Base-by-base conservation (phyloP, 2,888 invertebrate species). In the Pristionchus entomophagus region DNA sequence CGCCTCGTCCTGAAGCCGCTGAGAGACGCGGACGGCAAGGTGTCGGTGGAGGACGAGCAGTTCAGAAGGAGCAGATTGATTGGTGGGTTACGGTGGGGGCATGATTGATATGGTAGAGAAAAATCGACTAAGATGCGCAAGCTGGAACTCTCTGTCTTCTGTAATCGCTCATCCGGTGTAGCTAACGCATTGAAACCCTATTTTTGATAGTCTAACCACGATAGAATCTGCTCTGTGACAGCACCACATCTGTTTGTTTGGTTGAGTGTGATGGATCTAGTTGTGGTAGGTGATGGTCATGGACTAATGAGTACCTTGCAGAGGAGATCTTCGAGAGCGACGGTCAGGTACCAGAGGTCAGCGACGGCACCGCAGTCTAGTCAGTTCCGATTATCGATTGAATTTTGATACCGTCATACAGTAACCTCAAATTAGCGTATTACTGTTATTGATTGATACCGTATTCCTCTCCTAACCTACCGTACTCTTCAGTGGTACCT, bases 401-500 rank as follows among this genome's bases (percentile, higher is more conserved):
- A 59, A 22, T 59, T 6, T 45, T 45, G 14, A 45, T 45, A n/a
- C 45, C 8, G 45, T 45, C 45, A 45, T 45, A 45, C 45, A n/a
- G n/a, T n/a, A n/a, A n/a, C n/a, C n/a, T n/a, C n/a, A n/a, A n/a
- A n/a, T n/a, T n/a, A n/a, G n/a, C n/a, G n/a, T n/a, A n/a, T n/a
- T n/a, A n/a, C n/a, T n/a, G n/a, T n/a, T n/a, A 29, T 51, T 22
- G 29, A 32, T 51, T 32, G 29, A 14, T 10, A 10, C 45, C 45
- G 45, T 45, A n/a, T 45, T 45, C 45, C 45, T 45, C 45, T 45
- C 45, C 45, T 14, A 10, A 65, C 35, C 3, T 65, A 65, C 35
- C 35, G 65, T 65, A 62, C 12, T 49, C 12, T 51, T 49, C 87
- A 91, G 91, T 65, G 91, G 91, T 45, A 91, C 91, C 4, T 87